Percentiles rank a stretch among this genome's conserved stretches.
Evolutionary conservation across 2,113 vertebrate species (phyloP).

Genomic region (Nothocercus nigrocapillus): DNA sequence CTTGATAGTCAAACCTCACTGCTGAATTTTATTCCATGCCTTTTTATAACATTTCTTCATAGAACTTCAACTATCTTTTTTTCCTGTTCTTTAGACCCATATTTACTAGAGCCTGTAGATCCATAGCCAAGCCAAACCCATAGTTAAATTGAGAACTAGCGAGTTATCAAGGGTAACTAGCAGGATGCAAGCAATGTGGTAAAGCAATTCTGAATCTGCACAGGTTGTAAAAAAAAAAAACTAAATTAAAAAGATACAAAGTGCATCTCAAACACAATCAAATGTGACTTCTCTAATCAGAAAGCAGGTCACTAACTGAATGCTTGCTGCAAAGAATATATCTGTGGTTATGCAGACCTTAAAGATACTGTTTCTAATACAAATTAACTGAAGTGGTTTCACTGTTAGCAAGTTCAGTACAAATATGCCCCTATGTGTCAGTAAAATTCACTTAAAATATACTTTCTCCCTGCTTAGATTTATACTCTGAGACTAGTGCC

Average conservation of each 20-base stretch:
- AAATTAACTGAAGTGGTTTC: neutral
- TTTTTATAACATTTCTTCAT: neutral
- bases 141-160: neutral
- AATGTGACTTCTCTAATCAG: neutral
- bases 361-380: neutral
- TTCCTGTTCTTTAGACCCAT: neutral
- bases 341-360: neutral
- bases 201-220: conserved; percentile 25
- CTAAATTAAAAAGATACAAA: neutral
- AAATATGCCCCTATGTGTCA: neutral
- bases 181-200: neutral
- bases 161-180: neutral
- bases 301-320: neutral
- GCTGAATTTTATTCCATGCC: neutral
- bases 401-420: neutral
- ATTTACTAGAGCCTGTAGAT: neutral
- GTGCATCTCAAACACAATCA: neutral
- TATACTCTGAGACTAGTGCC: neutral
- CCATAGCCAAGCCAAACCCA: neutral
- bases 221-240: neutral
- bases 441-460: neutral
- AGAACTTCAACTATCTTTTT: neutral
- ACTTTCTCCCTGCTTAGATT: neutral
- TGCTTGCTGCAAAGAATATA: neutral
- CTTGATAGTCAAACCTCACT: neutral